These are phyloP conservation scores for Nymphalis io DNA, from an alignment of 1,140 invertebrate species.

Conservation along the genomic window DNA sequence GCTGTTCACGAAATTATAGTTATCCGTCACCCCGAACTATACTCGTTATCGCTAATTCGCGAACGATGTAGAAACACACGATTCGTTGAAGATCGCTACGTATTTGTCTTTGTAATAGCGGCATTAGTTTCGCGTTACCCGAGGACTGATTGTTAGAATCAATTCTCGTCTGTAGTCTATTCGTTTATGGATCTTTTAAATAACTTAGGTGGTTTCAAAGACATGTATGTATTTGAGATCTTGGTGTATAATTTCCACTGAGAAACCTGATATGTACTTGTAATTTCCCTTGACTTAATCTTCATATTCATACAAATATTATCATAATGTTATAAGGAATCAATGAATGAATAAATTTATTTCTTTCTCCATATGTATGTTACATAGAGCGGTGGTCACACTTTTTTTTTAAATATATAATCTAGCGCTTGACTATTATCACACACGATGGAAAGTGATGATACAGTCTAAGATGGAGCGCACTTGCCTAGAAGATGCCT, in stretches of 20 bases:
- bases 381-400: too few species aligned
- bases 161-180: conserved; percentile 12
- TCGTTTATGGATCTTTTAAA: conserved; percentile 13
- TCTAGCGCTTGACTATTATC: too few species aligned
- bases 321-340: too few species aligned
- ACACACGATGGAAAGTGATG: too few species aligned
- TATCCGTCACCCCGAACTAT: conserved; percentile 28
- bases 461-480: too few species aligned
- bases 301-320: too few species aligned
- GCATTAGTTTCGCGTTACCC: conserved; percentile 52
- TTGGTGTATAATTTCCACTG: neutral
- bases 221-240: neutral
- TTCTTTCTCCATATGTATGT: too few species aligned
- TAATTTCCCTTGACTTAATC: too few species aligned
- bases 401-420: too few species aligned
- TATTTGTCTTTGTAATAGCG: conserved; percentile 64
- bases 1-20: neutral
- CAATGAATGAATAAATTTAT: too few species aligned
- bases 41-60: conserved; percentile 64
- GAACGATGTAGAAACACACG: conserved; percentile 59
- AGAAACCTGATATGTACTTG: neutral
- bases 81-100: conserved; percentile 40
- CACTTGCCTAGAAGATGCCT: too few species aligned
- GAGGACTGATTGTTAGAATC: conserved; percentile 41
- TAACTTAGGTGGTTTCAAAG: neutral